Conservation (phyloP, 2,888 invertebrate genomes). For the Dryadula phaetusa region DNA sequence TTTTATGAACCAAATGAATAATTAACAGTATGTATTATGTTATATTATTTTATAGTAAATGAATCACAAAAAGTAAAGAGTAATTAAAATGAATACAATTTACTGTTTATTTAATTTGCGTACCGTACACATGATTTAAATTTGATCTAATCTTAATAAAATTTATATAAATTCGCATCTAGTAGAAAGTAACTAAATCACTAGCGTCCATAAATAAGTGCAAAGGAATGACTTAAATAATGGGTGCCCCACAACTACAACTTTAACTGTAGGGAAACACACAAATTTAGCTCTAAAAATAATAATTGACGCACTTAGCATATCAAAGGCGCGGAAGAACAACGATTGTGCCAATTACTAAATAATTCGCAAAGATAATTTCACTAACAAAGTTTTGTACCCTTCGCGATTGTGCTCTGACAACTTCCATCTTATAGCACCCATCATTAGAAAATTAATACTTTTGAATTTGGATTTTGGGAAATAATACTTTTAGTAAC, state of each 20-base stretch:
- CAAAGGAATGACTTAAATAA: slow-evolving; percentile 46
- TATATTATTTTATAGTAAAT: slow-evolving; percentile 29
- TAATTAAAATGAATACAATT: slow-evolving; percentile 10
- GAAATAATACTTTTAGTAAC: slow-evolving; percentile 80
- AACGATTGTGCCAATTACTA: slow-evolving; percentile 66
- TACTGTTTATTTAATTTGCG: slow-evolving; percentile 11
- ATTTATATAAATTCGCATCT: slow-evolving; percentile 20
- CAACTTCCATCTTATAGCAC: slow-evolving; percentile 65
- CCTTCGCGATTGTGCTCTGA: slow-evolving; percentile 58
- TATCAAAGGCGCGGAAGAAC: slow-evolving; percentile 73
- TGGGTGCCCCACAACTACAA: slow-evolving; percentile 39
- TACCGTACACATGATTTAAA: slow-evolving; percentile 19
- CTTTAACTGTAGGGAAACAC: slow-evolving; percentile 38
- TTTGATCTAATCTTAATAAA: slow-evolving; percentile 28
- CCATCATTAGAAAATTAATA: slow-evolving; percentile 74
- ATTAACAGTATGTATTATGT: slow-evolving; percentile 27
- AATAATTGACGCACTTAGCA: slow-evolving; percentile 65
- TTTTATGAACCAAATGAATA: not conserved
- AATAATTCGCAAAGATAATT: slow-evolving; percentile 35
- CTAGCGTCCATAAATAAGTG: slow-evolving; percentile 36
- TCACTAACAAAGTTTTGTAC: slow-evolving; percentile 32
- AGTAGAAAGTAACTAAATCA: slow-evolving; percentile 33
- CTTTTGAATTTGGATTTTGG: slow-evolving; percentile 78
- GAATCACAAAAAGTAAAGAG: slow-evolving; percentile 25
- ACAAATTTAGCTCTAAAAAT: slow-evolving; percentile 50